Evolutionary conservation across 2,888 invertebrate species (phyloP).

Genomic region (Rhyacophila evoluta): DNA sequence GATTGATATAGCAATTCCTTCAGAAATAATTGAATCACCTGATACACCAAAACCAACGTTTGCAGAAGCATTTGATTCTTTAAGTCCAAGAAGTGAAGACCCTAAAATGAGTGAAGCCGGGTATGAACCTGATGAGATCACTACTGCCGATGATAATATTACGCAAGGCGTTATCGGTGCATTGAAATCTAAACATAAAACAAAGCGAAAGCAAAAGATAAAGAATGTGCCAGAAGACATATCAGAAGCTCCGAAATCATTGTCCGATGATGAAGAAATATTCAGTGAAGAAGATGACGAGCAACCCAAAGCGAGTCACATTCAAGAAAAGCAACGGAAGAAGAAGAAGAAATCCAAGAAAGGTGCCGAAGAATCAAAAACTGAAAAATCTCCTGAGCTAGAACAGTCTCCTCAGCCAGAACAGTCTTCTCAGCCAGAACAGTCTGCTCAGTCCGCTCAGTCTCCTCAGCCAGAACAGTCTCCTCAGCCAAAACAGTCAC

Average conservation of each 20-base stretch:
- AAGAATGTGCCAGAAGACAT: conserved; percentile 47
- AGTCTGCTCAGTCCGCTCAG: conserved; percentile 54
- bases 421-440: conserved; percentile 54
- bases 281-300: conserved; percentile 48
- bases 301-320: neutral
- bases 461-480: conserved; percentile 53
- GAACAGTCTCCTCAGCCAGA: conserved; percentile 57
- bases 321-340: conserved; percentile 39
- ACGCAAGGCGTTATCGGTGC: conserved; percentile 55
- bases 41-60: conserved; percentile 66
- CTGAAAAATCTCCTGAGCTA: conserved; percentile 65
- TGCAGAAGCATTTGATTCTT: conserved; percentile 55
- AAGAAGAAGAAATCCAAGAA: conserved; percentile 54
- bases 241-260: conserved; percentile 52
- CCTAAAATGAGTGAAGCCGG: conserved; percentile 71
- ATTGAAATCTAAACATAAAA: conserved; percentile 59
- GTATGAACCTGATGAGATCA: conserved; percentile 80
- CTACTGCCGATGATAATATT: conserved; percentile 66
- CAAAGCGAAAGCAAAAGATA: conserved; percentile 59
- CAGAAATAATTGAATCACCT: conserved; percentile 63
- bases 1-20: conserved; percentile 67
- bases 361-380: conserved; percentile 59
- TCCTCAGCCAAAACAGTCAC: too few relatives aligned
- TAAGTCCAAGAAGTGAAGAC: conserved; percentile 62
- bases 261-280: conserved; percentile 51